A percentile compares a stretch with the other conserved stretches of the same genome.
Evolutionary conservation across 2,888 invertebrate genomes (phyloP).

Genomic region (Oeneis ivallda): DNA sequence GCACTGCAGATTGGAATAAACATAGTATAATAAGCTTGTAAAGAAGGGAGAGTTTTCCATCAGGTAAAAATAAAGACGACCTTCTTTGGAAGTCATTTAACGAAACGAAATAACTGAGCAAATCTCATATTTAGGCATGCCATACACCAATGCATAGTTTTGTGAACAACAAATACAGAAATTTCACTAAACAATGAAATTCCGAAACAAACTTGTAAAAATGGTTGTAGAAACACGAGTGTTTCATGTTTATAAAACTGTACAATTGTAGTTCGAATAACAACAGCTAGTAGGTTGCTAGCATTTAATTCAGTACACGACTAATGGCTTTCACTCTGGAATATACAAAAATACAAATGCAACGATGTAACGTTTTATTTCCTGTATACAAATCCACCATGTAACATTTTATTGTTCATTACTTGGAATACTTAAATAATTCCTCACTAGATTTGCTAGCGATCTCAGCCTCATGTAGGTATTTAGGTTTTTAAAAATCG

Average conservation of each 20-base stretch:
- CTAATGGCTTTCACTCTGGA: conserved; percentile 29
- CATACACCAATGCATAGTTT: neutral
- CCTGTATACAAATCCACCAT: neutral
- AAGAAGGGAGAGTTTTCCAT: too few species aligned
- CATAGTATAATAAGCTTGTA: too few species aligned
- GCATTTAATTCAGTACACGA: conserved; percentile 29
- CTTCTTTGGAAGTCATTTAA: too few species aligned
- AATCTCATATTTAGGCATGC: neutral
- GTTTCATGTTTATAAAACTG: conserved; percentile 32
- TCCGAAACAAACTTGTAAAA: conserved; percentile 32
- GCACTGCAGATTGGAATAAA: too few species aligned
- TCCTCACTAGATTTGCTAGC: too few species aligned
- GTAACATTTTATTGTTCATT: neutral
- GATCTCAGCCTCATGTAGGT: too few species aligned
- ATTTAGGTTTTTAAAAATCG: too few species aligned
- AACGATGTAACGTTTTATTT: conserved; percentile 13
- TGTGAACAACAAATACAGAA: conserved; percentile 12
- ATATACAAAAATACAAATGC: conserved; percentile 28
- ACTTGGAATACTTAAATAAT: neutral
- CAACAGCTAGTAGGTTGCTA: conserved; percentile 24
- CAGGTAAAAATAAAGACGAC: too few species aligned
- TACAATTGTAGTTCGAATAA: conserved; percentile 27
- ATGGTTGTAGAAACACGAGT: conserved; percentile 21
- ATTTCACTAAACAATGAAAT: conserved; percentile 17
- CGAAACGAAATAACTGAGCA: neutral